A percentile compares a stretch with the other conserved stretches of the same genome.
Evolutionary conservation across 2,888 invertebrate species (phyloP).

Genomic region (Bellardia pandia): DNA sequence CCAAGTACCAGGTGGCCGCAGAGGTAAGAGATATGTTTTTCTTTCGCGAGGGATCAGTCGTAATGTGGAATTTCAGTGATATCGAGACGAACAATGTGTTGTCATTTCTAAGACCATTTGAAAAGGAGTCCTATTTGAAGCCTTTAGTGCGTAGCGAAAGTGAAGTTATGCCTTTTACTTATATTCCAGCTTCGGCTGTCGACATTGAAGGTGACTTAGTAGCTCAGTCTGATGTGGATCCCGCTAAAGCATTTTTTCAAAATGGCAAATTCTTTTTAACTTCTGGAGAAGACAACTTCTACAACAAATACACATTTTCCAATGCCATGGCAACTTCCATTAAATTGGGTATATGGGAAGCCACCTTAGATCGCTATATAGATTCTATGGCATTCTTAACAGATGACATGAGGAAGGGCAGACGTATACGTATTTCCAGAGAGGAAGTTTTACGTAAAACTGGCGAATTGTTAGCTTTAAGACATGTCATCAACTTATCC

Average conservation of each 20-base stretch:
- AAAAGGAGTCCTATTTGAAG: slow-evolving; percentile 88
- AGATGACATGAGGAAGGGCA: slow-evolving; percentile 90
- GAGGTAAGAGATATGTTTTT: slow-evolving; percentile 95
- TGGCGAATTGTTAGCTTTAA: slow-evolving; percentile 94
- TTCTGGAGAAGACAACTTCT: slow-evolving; percentile 85
- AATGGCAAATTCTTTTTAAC: slow-evolving; percentile 82
- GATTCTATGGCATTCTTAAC: slow-evolving; percentile 93
- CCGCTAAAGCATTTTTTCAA: slow-evolving; percentile 83
- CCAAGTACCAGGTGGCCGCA: slow-evolving; percentile 90
- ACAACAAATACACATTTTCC: slow-evolving; percentile 97
- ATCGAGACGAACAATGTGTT: slow-evolving; percentile 91
- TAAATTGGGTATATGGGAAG: slow-evolving; percentile 97
- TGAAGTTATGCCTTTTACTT: slow-evolving; percentile 93
- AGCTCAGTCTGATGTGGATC: slow-evolving; percentile 75
- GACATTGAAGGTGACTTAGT: slow-evolving; percentile 83
- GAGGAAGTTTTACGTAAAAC: slow-evolving; percentile 89
- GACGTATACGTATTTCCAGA: slow-evolving; percentile 87
- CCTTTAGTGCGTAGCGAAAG: slow-evolving; percentile 89
- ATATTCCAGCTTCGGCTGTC: slow-evolving; percentile 82
- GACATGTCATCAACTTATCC: slow-evolving; percentile 95
- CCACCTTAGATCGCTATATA: slow-evolving; percentile 92
- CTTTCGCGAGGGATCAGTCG: slow-evolving; percentile 95
- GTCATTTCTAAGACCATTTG: slow-evolving; percentile 88
- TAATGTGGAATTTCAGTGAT: slow-evolving; percentile 95
- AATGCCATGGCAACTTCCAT: slow-evolving; percentile 97